phyloP scores from a whole-genome alignment of 92 coral and sea anemone genomes.

The Bergia puertoricense region DNA sequence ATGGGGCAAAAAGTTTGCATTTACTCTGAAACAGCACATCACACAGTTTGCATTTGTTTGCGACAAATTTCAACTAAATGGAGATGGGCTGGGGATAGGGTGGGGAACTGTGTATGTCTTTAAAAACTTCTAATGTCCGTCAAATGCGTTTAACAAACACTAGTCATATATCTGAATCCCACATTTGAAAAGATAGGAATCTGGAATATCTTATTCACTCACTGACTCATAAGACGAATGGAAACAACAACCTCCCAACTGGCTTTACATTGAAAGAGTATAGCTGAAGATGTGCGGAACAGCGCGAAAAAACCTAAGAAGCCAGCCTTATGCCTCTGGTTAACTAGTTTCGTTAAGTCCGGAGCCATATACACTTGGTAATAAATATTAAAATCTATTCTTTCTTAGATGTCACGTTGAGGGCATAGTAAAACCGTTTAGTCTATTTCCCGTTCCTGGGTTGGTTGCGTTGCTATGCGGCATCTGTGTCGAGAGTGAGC shows the following conservation, averaged over 20 bases:
- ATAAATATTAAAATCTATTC: conserved; percentile 19
- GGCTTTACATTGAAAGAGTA: neutral
- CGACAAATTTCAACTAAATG: no score
- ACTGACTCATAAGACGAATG: no score
- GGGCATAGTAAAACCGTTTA: conserved; percentile 22
- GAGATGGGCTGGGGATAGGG: no score
- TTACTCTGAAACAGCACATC: no score
- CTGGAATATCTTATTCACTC: no score
- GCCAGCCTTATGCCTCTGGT: neutral
- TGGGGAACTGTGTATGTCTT: no score
- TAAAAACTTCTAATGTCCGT: no score
- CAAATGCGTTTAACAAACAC: no score
- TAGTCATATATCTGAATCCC: no score
- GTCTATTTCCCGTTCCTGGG: conserved; percentile 28
- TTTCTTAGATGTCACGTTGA: conserved; percentile 4
- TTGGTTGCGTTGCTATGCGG: conserved; percentile 13
- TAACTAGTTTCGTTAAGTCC: neutral
- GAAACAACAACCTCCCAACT: neutral
- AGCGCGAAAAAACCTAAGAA: neutral
- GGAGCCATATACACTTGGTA: neutral
- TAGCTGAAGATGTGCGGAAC: neutral
- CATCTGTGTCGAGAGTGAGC: conserved; percentile 37
- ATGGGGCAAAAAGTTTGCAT: no score
- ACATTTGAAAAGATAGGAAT: no score
- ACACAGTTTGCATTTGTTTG: no score